Conservation (phyloP, 2,797 vertebrate species). For the Botia almorhae region DNA sequence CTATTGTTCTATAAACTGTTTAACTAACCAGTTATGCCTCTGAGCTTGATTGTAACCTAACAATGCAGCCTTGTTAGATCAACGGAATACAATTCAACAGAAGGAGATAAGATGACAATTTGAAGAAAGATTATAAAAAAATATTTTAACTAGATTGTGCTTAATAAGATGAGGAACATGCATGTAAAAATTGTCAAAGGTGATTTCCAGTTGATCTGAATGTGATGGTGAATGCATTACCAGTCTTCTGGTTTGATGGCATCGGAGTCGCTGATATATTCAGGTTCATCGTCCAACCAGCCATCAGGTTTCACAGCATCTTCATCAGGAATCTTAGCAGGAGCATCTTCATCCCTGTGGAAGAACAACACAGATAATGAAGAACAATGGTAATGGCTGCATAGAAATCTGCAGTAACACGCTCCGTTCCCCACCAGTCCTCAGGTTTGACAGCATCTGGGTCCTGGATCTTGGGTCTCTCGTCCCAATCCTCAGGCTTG, state of each 20-base stretch:
- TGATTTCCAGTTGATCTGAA: not conserved
- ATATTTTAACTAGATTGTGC: no score
- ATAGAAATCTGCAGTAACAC: not conserved
- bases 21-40: no score
- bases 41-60: no score
- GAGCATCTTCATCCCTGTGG: slow-evolving; percentile 94
- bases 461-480: slow-evolving; percentile 95
- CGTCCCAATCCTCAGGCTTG: slow-evolving; percentile 98
- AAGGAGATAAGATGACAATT: no score
- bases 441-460: slow-evolving; percentile 93
- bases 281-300: slow-evolving; percentile 94
- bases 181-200: no score
- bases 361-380: not conserved
- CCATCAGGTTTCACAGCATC: slow-evolving; percentile 93
- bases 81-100: no score
- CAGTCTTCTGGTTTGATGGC: slow-evolving; percentile 97
- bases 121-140: no score
- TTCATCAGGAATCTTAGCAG: slow-evolving; percentile 90
- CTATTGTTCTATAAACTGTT: no score
- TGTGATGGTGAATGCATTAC: slow-evolving; percentile 67
- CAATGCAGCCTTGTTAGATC: no score
- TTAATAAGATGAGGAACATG: no score
- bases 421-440: slow-evolving; percentile 79
- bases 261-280: slow-evolving; percentile 92
- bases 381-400: not conserved